Conservation (phyloP, 2,113 vertebrate species). For the Pholis gunnellus region DNA sequence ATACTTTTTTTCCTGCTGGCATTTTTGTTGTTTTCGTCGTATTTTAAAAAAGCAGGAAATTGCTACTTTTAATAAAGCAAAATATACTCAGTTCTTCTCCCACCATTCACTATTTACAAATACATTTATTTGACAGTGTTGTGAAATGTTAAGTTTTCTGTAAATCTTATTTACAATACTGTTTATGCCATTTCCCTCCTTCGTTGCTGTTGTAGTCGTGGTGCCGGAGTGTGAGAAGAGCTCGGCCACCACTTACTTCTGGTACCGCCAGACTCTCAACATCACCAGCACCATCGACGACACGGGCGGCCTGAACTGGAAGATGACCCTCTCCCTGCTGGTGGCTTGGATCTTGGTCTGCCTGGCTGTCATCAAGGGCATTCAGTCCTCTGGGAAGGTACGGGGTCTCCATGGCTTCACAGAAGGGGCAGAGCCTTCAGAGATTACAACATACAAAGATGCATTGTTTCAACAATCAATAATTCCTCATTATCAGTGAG, state of each 20-base stretch:
- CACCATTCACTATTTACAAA: neutral
- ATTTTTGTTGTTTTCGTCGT: neutral
- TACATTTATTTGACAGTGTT: neutral
- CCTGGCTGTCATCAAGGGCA: slow-evolving; percentile 96
- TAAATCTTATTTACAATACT: neutral
- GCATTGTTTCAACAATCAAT: slow-evolving; percentile 2
- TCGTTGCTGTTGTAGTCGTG: slow-evolving; percentile 82
- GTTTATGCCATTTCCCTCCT: neutral
- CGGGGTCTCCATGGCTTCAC: neutral
- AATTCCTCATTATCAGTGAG: slow-evolving; percentile 25
- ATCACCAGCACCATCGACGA: slow-evolving; percentile 95
- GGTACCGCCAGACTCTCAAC: slow-evolving; percentile 96
- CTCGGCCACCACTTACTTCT: slow-evolving; percentile 98
- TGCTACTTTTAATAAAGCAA: neutral
- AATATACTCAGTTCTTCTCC: neutral
- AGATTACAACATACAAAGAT: neutral
- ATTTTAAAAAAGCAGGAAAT: neutral
- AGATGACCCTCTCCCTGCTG: slow-evolving; percentile 94
- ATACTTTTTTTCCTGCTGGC: neutral
- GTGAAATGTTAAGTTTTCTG: neutral
- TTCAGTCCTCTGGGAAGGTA: slow-evolving; percentile 99
- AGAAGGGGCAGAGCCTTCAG: neutral
- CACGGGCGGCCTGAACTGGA: slow-evolving; percentile 96
- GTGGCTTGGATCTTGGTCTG: slow-evolving; percentile 95
- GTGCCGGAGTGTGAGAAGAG: slow-evolving; percentile 96